phyloP scores from a whole-genome alignment of 2,113 vertebrate genomes.

The Circaetus gallicus region DNA sequence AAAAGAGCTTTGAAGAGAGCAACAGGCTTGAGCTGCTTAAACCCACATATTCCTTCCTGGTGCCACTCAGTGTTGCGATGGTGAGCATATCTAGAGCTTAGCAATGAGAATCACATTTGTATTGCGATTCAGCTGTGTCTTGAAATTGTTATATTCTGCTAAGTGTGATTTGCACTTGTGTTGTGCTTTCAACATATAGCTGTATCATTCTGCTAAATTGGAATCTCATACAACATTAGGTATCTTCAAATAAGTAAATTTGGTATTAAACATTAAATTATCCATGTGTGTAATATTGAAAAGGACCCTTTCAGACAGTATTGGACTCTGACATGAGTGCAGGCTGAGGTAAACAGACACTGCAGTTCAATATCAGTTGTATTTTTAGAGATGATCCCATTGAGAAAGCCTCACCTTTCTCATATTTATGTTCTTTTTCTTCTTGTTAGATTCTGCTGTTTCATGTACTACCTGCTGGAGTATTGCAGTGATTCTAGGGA shows the following conservation, averaged over 20 bases:
- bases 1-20: not conserved
- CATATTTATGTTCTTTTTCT: not conserved
- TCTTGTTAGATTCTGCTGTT: not conserved
- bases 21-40: not conserved
- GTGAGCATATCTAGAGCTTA: not conserved
- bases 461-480: not conserved
- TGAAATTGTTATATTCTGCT: not conserved
- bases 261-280: not conserved
- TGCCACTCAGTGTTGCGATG: fast-evolving
- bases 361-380: not conserved
- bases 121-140: not conserved
- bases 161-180: not conserved
- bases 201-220: not conserved
- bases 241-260: not conserved
- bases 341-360: not conserved
- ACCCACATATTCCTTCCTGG: not conserved
- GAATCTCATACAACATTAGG: not conserved
- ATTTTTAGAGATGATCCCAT: not conserved
- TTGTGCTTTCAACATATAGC: not conserved
- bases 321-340: not conserved
- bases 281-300: not conserved
- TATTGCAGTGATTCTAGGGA: not conserved
- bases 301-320: not conserved
- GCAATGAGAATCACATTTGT: not conserved
- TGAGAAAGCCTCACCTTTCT: not conserved